These are phyloP conservation scores for Camelus dromedarius DNA, from an alignment of 2,113 vertebrate genomes.

Conservation along the genomic window DNA sequence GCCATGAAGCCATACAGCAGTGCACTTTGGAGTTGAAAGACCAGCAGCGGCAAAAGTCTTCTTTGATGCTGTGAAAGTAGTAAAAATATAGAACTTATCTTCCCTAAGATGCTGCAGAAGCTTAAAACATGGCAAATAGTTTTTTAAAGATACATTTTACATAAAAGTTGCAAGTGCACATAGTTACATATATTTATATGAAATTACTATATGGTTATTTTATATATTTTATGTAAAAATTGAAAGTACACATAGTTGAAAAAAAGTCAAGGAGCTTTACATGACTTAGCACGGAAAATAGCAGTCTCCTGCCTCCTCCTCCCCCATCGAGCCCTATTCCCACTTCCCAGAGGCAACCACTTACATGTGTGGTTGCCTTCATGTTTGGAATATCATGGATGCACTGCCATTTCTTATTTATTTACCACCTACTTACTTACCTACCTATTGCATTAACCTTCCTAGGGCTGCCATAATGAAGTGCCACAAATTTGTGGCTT, in stretches of 20 bases:
- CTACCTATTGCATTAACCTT: conserved; percentile 3
- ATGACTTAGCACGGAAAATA: conserved; percentile 19
- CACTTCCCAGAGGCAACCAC: neutral
- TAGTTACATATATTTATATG: neutral
- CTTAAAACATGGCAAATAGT: conserved; percentile 58
- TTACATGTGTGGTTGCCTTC: neutral
- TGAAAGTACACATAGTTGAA: conserved; percentile 3
- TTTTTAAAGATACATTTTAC: conserved; percentile 51
- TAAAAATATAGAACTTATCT: conserved; percentile 50
- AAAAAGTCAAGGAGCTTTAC: conserved; percentile 32
- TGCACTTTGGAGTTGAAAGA: conserved; percentile 29
- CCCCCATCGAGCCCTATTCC: neutral
- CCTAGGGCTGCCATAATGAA: neutral
- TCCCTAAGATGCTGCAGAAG: conserved; percentile 13
- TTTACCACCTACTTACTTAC: neutral
- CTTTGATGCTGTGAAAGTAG: conserved; percentile 13
- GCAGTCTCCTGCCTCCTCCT: neutral
- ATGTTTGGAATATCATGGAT: conserved; percentile 1
- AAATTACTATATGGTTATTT: no score
- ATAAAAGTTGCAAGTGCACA: conserved; percentile 20
- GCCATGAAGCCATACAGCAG: neutral
- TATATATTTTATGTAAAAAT: conserved; percentile 46
- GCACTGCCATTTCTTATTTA: neutral
- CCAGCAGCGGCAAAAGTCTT: neutral
- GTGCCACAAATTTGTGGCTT: neutral